phyloP scores from a whole-genome alignment of 2,888 invertebrate species.

The Megamerina dolium region DNA sequence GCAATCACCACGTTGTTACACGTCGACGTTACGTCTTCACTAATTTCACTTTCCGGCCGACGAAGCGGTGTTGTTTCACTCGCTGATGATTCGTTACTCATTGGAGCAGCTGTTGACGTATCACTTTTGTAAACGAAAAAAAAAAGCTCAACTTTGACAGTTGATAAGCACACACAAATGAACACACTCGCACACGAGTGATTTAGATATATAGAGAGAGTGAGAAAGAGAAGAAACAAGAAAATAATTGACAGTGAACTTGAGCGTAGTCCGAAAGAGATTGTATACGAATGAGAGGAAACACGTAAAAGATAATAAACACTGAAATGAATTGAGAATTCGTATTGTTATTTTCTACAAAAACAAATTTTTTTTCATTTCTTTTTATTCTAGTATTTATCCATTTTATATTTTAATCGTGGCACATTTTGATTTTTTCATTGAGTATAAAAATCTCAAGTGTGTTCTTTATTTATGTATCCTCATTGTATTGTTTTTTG shows the following conservation, averaged over 20 bases:
- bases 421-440: background rate
- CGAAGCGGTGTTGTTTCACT: slow-evolving; percentile 49
- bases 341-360: too few relatives aligned
- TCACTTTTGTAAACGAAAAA: slow-evolving; percentile 17
- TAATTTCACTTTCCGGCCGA: slow-evolving; percentile 33
- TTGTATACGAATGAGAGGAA: background rate
- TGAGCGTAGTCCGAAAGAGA: background rate
- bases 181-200: background rate
- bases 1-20: slow-evolving; percentile 17
- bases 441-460: background rate
- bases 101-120: slow-evolving; percentile 24
- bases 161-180: background rate
- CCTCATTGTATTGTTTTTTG: background rate
- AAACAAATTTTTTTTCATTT: background rate
- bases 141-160: slow-evolving; percentile 8
- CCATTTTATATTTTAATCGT: background rate
- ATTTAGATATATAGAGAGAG: slow-evolving; percentile 6
- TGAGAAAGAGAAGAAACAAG: slow-evolving; percentile 3
- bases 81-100: slow-evolving; percentile 47
- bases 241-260: slow-evolving; percentile 11
- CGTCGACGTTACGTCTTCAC: slow-evolving; percentile 23
- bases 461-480: background rate
- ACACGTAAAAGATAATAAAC: too few relatives aligned
- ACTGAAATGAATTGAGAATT: too few relatives aligned
- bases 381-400: background rate